Evolutionary conservation across 2,888 invertebrate genomes (phyloP).

Genomic region (Drosophila aldrichi): DNA sequence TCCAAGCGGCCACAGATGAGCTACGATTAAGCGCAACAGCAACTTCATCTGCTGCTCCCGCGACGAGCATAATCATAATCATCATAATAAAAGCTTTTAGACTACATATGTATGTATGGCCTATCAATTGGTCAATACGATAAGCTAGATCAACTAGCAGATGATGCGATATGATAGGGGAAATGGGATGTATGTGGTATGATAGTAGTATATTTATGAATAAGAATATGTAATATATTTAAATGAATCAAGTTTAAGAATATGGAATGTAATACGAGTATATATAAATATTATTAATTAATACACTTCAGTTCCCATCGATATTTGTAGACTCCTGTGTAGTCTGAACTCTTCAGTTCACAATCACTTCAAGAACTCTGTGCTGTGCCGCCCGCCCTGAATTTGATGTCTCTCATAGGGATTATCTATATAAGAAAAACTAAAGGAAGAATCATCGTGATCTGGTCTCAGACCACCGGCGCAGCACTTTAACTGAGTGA

Average conservation of each 20-base stretch:
- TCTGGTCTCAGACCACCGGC: constrained; percentile 36
- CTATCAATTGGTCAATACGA: constrained; percentile 7
- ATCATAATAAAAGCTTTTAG: neutral
- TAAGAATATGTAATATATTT: too few relatives aligned
- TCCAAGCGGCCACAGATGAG: constrained; percentile 16
- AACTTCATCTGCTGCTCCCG: neutral
- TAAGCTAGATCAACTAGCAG: neutral
- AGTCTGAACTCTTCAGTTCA: too few relatives aligned
- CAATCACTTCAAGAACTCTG: too few relatives aligned
- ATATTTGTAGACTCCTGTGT: too few relatives aligned
- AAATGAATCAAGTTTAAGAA: too few relatives aligned
- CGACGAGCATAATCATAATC: constrained; percentile 1
- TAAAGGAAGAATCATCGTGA: neutral
- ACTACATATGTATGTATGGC: neutral
- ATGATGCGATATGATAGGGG: neutral
- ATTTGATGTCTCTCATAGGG: neutral
- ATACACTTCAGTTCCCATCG: too few relatives aligned
- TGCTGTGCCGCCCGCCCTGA: too few relatives aligned
- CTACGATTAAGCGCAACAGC: constrained; percentile 1
- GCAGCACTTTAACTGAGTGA: neutral
- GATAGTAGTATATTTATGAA: too few relatives aligned
- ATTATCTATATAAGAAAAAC: neutral
- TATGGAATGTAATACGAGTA: too few relatives aligned
- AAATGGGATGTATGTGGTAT: too few relatives aligned
- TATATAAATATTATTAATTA: too few relatives aligned